Evolutionary conservation across 1,140 invertebrate species (phyloP).

Genomic region (Calephelis nemesis): DNA sequence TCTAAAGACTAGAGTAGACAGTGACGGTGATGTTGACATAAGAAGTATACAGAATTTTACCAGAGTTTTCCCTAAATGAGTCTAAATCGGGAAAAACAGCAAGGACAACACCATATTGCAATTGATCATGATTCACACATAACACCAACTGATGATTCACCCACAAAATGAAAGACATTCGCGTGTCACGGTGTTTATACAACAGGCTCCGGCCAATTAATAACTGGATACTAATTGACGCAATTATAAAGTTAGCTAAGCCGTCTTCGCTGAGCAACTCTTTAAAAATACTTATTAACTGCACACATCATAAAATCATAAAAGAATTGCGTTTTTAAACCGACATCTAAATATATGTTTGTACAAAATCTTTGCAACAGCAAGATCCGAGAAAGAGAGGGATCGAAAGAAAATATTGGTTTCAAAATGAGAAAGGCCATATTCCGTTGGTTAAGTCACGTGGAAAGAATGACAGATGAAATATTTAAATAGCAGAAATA

Average conservation of each 20-base stretch:
- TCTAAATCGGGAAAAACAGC: no score
- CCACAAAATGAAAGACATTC: slow-evolving; percentile 32
- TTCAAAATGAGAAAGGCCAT: no score
- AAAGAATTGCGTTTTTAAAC: neutral
- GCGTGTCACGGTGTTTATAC: slow-evolving; percentile 29
- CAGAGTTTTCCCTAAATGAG: no score
- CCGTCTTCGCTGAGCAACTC: neutral
- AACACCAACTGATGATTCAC: slow-evolving; percentile 37
- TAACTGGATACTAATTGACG: neutral
- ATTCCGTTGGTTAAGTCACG: no score
- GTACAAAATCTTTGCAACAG: no score
- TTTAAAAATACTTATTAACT: neutral
- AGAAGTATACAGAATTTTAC: no score
- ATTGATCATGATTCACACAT: slow-evolving; percentile 40
- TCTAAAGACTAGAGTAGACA: no score
- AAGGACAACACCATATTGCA: slow-evolving; percentile 15
- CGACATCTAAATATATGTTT: neutral
- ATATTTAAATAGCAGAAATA: no score
- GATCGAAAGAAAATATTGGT: no score
- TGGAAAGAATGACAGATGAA: no score
- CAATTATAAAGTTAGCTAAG: neutral
- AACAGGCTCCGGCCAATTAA: slow-evolving; percentile 1
- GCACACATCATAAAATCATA: neutral
- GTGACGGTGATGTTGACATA: no score
- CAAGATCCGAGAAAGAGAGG: no score